Conservation (phyloP, 2,888 invertebrate genomes). For the Noctuana brunneofusca region DNA sequence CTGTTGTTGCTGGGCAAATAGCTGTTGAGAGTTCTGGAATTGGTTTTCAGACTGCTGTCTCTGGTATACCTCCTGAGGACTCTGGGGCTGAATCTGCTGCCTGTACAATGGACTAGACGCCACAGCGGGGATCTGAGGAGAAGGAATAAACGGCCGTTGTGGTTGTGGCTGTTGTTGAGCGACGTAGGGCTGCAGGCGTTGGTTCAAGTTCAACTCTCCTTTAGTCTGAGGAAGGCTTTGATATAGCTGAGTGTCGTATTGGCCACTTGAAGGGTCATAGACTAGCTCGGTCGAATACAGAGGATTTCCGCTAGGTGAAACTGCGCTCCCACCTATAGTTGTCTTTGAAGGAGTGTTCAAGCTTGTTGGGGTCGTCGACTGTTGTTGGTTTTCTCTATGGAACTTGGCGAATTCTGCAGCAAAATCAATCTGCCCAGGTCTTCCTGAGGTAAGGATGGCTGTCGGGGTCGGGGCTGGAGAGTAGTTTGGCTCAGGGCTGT, state of each 20-base stretch:
- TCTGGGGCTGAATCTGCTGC: conserved; percentile 65
- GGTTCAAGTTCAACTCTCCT: conserved; percentile 88
- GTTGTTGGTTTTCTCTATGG: conserved; percentile 85
- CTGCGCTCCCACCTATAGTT: conserved; percentile 50
- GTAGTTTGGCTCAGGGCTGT: conserved; percentile 73
- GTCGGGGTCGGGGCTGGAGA: conserved; percentile 61
- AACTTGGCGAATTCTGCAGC: conserved; percentile 90
- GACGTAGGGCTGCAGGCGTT: conserved; percentile 89
- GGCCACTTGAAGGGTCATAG: conserved; percentile 89
- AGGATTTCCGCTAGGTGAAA: conserved; percentile 81
- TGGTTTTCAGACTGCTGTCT: conserved; percentile 84
- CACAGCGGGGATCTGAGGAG: conserved; percentile 79
- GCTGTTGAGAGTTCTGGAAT: conserved; percentile 85
- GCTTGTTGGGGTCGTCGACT: conserved; percentile 74
- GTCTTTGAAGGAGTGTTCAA: conserved; percentile 66
- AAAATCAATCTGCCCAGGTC: conserved; percentile 83
- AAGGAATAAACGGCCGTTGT: conserved; percentile 79
- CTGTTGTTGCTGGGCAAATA: conserved; percentile 86
- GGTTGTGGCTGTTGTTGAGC: conserved; percentile 82
- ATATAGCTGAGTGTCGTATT: conserved; percentile 90
- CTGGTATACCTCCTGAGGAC: conserved; percentile 80
- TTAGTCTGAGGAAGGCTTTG: conserved; percentile 89
- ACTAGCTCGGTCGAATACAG: conserved; percentile 90
- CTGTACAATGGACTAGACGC: conserved; percentile 75
- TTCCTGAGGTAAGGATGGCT: conserved; percentile 57